Base-by-base conservation (phyloP, 2,113 vertebrate species). In the Chloebia gouldiae region DNA sequence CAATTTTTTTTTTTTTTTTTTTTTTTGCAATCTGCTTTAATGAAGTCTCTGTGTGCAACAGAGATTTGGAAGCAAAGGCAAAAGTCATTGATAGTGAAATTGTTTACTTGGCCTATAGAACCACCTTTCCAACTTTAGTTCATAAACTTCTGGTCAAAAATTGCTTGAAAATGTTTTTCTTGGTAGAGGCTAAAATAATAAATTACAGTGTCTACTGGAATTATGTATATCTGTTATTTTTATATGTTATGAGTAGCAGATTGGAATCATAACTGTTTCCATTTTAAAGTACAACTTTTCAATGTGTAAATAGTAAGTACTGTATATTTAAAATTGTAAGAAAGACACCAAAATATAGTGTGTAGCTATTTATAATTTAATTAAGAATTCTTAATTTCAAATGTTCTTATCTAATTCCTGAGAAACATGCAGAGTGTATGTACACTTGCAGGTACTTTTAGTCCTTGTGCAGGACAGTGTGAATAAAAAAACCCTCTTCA, bases 71-170 rank as follows among this genome's bases (percentile, higher is more conserved):
- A 93, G 37, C 31, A 44, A 92, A 30, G 73, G 47, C 63, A 13
- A 80, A 71, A 91, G 57, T 69, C 16, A 78, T 60, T 7, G 51
- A 88, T 84, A 91, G 49, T 64, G 45, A 84, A 91, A 81, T 91
- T 91, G 72, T 93, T 95, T 87, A 77, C 69, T 86, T 93, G 91
- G 84, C 77, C 83, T 91, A 57, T 78, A 68, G 65, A 68, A 56
- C 23, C 15, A 86, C 49, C 60, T 86, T 93, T 87, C 49, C 40
- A 64, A 78, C 73, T 94, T 72, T 23, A 60, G 39, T 92, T 92
- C 61, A 57, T 81, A 78, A 93, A 50, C 49, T 85, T 89, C 77
- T 81, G 53, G 23, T 75, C 10, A 79, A 69, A 78, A 76, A 59
- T 18, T 47, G n/a, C 44, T 68, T 86, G 56, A 81, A 88, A 90